A percentile compares a stretch with the other conserved stretches of the same genome.
Conservation (phyloP, 2,888 invertebrate genomes). For the Gonocerus acuteangulatus region DNA sequence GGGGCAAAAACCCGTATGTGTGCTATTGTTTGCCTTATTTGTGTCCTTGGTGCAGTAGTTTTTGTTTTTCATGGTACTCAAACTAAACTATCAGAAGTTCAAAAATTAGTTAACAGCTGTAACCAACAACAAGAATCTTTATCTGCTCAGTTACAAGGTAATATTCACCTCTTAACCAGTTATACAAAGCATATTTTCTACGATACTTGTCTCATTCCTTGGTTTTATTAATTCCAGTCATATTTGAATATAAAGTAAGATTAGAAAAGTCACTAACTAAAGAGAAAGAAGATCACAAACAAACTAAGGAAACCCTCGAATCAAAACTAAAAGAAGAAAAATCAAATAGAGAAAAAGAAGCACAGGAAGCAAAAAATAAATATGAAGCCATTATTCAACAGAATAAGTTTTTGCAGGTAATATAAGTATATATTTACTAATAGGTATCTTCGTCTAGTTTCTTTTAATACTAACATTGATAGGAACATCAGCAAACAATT, state of each 20-base stretch:
- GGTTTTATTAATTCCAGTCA: conserved; percentile 44
- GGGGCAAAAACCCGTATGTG: conserved; percentile 53
- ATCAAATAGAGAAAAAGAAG: conserved; percentile 47
- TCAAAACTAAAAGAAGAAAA: conserved; percentile 47
- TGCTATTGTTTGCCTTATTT: conserved; percentile 48
- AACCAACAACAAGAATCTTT: conserved; percentile 54
- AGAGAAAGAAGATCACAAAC: conserved; percentile 51
- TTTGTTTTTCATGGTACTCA: conserved; percentile 54
- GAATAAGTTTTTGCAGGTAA: conserved; percentile 48
- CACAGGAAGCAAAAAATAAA: conserved; percentile 48
- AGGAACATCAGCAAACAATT: no score
- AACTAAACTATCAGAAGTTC: conserved; percentile 50
- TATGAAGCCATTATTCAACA: conserved; percentile 51
- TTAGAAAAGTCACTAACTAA: conserved; percentile 52
- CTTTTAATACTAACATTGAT: no score
- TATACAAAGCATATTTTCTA: conserved; percentile 4
- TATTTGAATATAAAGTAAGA: conserved; percentile 52
- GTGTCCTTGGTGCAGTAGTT: conserved; percentile 50
- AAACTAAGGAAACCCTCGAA: conserved; percentile 48
- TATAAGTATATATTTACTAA: neutral
- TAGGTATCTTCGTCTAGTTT: no score
- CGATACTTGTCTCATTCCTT: no score
- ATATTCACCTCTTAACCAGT: no score
- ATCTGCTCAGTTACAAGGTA: conserved; percentile 54
- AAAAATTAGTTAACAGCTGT: conserved; percentile 49